Base-by-base conservation (phyloP, 2,888 invertebrate species). In the Zaprionus bogoriensis region DNA sequence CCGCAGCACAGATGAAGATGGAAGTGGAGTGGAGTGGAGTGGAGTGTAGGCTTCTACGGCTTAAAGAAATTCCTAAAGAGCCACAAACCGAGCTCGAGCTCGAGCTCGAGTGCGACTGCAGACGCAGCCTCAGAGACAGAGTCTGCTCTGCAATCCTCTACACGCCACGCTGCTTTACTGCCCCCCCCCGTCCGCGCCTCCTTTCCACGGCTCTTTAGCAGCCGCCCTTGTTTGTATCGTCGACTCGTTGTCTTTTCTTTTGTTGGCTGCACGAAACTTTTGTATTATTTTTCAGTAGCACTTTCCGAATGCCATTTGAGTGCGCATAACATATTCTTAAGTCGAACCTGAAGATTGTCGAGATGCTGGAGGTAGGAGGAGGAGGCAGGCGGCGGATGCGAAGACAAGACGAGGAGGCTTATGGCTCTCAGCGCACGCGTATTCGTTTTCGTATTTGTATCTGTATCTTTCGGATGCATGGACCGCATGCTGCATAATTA, bases 261-360 rank as follows among this genome's bases (percentile, higher is more conserved):
- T 77, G 77, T 77, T 85, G 72, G 48, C 30, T 46, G 75, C 77
- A 77, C 86, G 77, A 83, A 82, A 67, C 76, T 87, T 70, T 74
- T 84, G 76, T 88, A 55, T 88, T 85, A 77, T 84, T 87, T 88
- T 88, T 70, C 88, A 88, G 88, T 88, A 88, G 88, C 89, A 88
- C 87, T 85, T 84, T 74, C 59, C 78, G 88, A 88, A 85, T 87
- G 88, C 87, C 84, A 79, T 87, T 88, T 87, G 77, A 83, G 81
- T 87, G 74, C 69, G 72, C 74, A 69, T 76, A 87, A 81, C 86
- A 88, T 78, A 87, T 87, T 88, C 81, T 85, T 76, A 74, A 75
- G 75, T 64, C 67, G 47, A 51, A 47, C 39, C 48, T 61, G 25
- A 55, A 54, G 55, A 46, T 38, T 22, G 38, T 23, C 10, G 42